Evolutionary conservation across 2,797 vertebrate species (phyloP), one percentile per base, ranked within the genome.

Genomic region (Remorina albescens): DNA sequence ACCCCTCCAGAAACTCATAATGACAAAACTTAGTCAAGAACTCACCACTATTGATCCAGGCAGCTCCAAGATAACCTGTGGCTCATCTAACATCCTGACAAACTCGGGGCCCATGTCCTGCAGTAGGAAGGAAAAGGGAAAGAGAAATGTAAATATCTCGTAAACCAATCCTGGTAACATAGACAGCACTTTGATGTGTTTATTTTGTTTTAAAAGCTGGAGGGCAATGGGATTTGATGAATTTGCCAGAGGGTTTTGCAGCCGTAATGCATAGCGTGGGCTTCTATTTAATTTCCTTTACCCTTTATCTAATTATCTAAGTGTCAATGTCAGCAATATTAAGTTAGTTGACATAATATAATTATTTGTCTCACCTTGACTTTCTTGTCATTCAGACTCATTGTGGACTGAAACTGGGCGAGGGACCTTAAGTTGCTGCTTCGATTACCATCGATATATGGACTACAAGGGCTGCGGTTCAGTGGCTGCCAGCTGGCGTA

Each of bases 71-170:
- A 94, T 93, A 71, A 96, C 89, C 0, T 83, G 88, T 2, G 95
- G 94, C 79, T 96, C 96, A 72, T 94, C 93, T 69, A 94, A 83
- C 76, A 94, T 86, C 85, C 94, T 87, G 67, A 95, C 74, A 73
- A 97, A 98, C 91, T 98, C 96, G 2, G 95, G 96, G 66, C 95
- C 95, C 71, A 90, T 89, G 60, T 96, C 95, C 96, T 97, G 73
- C 63, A 81, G 53, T 8, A 81, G 64, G 61, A 4, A 34, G 5
- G 9, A 55, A 30, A 50, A 34, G 2, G 15, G 21, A 64, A 26
- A 39, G 1, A 51, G 4, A 44, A 8, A 2, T 37, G 8, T 26
- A 54, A 32, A 55, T 6, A 50, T 7, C 15, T 1, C 6, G 19
- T 42, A 25, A 39, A 12, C 26, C 21, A 37, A 5, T 57, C 12